A percentile compares a stretch with the other conserved stretches of the same genome.
Evolutionary conservation across 2,888 invertebrate genomes (phyloP).

Genomic region (Sinodicranocentrus sp.): DNA sequence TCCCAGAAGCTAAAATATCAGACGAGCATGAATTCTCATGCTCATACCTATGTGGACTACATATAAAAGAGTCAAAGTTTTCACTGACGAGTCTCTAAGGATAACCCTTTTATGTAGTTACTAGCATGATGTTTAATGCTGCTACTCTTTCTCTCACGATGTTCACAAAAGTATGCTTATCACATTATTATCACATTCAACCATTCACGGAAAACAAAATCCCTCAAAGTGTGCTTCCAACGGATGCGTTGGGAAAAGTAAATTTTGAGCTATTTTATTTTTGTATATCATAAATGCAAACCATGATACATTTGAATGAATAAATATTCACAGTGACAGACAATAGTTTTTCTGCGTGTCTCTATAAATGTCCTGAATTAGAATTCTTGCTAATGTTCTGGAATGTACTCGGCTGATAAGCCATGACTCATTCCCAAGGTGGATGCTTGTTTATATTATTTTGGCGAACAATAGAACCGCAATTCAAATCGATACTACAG

Average conservation of each 20-base stretch:
- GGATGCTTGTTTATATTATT: not conserved
- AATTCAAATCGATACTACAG: not conserved
- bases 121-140: conserved; percentile 26
- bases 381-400: too few relatives aligned
- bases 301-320: too few relatives aligned
- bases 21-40: conserved; percentile 45
- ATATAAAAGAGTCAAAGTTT: conserved; percentile 37
- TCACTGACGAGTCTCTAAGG: conserved; percentile 63
- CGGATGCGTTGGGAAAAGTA: conserved; percentile 43
- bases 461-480: too few relatives aligned
- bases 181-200: conserved; percentile 56
- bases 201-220: conserved; percentile 61
- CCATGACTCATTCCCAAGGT: conserved; percentile 4
- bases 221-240: conserved; percentile 32
- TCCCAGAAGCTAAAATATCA: conserved; percentile 67
- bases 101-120: conserved; percentile 38
- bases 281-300: not conserved
- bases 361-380: too few relatives aligned
- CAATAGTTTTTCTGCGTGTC: too few relatives aligned
- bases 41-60: not conserved
- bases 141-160: not conserved
- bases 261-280: conserved; percentile 24
- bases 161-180: conserved; percentile 38
- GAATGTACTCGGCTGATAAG: not conserved
- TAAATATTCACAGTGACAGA: too few relatives aligned